A percentile compares a stretch with the other conserved stretches of the same genome.
phyloP scores from a whole-genome alignment of 2,888 invertebrate species.

The Rhagium mordax region DNA sequence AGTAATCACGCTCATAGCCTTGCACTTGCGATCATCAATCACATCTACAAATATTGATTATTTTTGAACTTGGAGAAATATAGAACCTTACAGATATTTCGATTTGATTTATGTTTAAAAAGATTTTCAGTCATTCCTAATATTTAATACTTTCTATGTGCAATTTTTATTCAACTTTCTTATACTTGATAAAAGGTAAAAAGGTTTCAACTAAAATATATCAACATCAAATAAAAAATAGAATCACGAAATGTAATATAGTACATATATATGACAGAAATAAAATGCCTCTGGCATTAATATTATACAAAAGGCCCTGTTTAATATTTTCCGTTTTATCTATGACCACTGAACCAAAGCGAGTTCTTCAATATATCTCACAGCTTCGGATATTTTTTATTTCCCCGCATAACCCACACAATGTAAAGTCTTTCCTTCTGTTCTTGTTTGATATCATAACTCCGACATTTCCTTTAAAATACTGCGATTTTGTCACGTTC shows the following conservation, averaged over 20 bases:
- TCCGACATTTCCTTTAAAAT: conserved; percentile 33
- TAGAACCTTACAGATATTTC: too few species aligned
- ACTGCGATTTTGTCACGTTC: conserved; percentile 38
- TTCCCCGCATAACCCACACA: conserved; percentile 15
- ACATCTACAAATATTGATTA: too few species aligned
- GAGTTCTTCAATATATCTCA: conserved; percentile 21
- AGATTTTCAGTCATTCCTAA: too few species aligned
- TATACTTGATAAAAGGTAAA: not conserved
- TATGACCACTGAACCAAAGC: conserved; percentile 17
- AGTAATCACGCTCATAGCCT: too few species aligned
- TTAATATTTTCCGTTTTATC: conserved; percentile 17
- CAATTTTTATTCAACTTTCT: not conserved
- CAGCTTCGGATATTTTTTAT: conserved; percentile 26
- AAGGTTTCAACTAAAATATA: not conserved
- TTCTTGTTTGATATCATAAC: conserved; percentile 35
- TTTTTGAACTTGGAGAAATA: too few species aligned
- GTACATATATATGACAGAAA: conserved; percentile 1
- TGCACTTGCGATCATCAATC: too few species aligned
- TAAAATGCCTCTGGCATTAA: conserved; percentile 2
- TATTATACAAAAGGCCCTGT: conserved; percentile 13
- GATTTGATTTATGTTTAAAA: too few species aligned
- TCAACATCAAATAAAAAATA: conserved; percentile 7
- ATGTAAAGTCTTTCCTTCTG: conserved; percentile 27
- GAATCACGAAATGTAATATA: conserved; percentile 9
- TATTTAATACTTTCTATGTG: not conserved